A percentile compares a stretch with the other conserved stretches of the same genome.
Evolutionary conservation across 1,140 invertebrate species (phyloP).

Genomic region (Philotrypesis tridentata): DNA sequence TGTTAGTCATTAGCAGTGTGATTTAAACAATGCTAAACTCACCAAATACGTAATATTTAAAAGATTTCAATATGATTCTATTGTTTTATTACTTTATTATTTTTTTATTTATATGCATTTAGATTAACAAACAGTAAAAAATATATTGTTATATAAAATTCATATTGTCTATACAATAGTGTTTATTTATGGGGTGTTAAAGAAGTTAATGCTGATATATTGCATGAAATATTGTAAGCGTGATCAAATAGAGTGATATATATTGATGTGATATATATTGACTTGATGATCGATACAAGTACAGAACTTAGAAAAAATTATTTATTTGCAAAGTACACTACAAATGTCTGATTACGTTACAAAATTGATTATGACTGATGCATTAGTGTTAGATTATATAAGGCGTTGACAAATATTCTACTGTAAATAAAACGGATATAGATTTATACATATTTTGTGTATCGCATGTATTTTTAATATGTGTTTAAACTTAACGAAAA

Average conservation of each 20-base stretch:
- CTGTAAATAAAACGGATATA: conserved; percentile 39
- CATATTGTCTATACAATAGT: background rate
- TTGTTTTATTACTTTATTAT: background rate
- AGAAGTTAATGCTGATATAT: background rate
- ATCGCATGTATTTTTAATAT: background rate
- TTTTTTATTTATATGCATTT: conserved; percentile 1
- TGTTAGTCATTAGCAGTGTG: conserved; percentile 31
- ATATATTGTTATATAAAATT: too few relatives aligned
- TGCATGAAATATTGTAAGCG: too few relatives aligned
- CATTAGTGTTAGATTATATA: conserved; percentile 1
- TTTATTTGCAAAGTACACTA: background rate
- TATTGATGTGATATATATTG: background rate
- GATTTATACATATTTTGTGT: conserved; percentile 48
- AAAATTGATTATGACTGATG: conserved; percentile 22
- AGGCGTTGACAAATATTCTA: background rate
- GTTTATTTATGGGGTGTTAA: conserved; percentile 6
- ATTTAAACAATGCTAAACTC: conserved; percentile 5
- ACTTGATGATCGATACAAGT: background rate
- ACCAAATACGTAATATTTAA: conserved; percentile 39
- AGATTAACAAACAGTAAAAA: too few relatives aligned
- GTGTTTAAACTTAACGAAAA: background rate
- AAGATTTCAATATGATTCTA: background rate
- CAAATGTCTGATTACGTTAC: background rate
- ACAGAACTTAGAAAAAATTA: background rate
- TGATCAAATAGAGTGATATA: background rate